Conservation (phyloP, 2,888 invertebrate species). For the Callyntrura guangdongensis region DNA sequence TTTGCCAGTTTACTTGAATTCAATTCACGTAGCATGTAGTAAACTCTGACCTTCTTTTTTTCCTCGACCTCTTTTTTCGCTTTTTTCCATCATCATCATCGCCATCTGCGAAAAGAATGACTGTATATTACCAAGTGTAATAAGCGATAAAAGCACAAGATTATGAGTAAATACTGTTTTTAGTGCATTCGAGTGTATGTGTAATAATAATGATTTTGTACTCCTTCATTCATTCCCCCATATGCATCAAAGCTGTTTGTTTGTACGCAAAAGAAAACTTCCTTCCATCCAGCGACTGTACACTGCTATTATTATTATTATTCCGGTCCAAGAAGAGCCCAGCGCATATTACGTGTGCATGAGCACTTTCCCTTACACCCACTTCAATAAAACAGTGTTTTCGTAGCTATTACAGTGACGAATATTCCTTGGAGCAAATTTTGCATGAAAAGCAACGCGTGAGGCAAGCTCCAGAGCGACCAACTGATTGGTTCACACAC, state of each 20-base stretch:
- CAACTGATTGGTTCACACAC: constrained; percentile 20
- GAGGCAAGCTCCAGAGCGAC: not conserved
- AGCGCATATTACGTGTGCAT: constrained; percentile 14
- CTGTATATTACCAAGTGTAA: not conserved
- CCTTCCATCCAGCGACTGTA: not conserved
- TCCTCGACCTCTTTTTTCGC: constrained; percentile 46
- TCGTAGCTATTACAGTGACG: constrained; percentile 60
- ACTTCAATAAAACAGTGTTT: constrained; percentile 59
- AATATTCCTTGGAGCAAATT: constrained; percentile 69
- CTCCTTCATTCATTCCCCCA: constrained; percentile 35
- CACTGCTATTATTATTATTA: constrained; percentile 19
- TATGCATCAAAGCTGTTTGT: not conserved
- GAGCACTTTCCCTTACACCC: constrained; percentile 51
- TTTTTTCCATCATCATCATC: constrained; percentile 4
- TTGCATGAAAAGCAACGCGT: constrained; percentile 58
- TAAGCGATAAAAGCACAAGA: constrained; percentile 35
- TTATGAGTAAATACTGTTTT: constrained; percentile 61
- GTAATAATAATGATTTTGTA: constrained; percentile 66
- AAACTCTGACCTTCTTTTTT: constrained; percentile 62
- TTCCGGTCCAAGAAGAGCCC: constrained; percentile 27
- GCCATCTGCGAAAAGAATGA: constrained; percentile 2
- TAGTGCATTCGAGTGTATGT: constrained; percentile 59
- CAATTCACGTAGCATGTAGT: constrained; percentile 26
- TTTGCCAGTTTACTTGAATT: constrained; percentile 19
- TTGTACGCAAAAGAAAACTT: not conserved